Conservation (phyloP, 1,140 invertebrate species). For the Aradophagus sp. region DNA sequence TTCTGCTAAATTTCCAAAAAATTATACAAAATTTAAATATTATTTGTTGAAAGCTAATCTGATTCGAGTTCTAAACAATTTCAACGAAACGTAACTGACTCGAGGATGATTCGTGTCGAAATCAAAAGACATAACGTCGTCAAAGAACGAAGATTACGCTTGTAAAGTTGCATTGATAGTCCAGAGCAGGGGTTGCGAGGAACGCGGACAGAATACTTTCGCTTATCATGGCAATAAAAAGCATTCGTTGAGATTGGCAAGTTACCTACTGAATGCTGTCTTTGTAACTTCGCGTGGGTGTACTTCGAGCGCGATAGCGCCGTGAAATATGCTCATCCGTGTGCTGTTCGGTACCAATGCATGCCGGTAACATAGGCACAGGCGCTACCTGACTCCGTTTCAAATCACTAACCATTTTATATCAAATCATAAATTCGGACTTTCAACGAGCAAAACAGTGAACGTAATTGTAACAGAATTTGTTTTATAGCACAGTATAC, state of each 20-base stretch:
- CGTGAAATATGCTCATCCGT: slow-evolving; percentile 68
- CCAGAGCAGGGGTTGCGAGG: slow-evolving; percentile 29
- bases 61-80: too few relatives aligned
- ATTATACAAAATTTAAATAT: too few relatives aligned
- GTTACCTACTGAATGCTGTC: slow-evolving; percentile 60
- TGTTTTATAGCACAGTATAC: too few relatives aligned
- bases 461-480: too few relatives aligned
- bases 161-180: slow-evolving; percentile 58
- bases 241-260: slow-evolving; percentile 67
- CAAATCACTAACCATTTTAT: too few relatives aligned
- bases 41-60: too few relatives aligned
- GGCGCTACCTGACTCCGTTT: too few relatives aligned
- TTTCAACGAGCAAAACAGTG: too few relatives aligned
- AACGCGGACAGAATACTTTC: slow-evolving; percentile 39
- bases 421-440: too few relatives aligned
- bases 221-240: slow-evolving; percentile 71
- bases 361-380: slow-evolving; percentile 41
- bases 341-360: slow-evolving; percentile 35
- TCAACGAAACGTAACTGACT: slow-evolving; percentile 10
- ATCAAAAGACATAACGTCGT: background rate
- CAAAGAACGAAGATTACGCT: slow-evolving; percentile 67
- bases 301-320: slow-evolving; percentile 60
- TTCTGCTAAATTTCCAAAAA: too few relatives aligned
- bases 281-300: slow-evolving; percentile 53
- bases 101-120: too few relatives aligned